A percentile compares a stretch with the other conserved stretches of the same genome.
phyloP scores from a whole-genome alignment of 2,888 invertebrate species.

The Deilephila elpenor region DNA sequence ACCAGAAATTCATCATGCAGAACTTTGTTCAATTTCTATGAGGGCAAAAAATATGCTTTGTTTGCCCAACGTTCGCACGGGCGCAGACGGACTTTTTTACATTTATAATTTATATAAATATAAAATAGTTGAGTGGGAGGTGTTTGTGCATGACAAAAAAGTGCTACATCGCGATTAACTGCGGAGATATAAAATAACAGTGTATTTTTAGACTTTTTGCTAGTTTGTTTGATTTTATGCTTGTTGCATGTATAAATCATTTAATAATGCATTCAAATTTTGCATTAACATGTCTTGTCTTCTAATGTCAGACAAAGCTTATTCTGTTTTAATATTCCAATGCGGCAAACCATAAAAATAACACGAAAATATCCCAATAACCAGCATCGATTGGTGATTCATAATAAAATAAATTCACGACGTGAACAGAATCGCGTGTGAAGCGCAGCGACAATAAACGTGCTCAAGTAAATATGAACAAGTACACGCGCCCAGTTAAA shows the following conservation, averaged over 20 bases:
- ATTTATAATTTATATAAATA: constrained; percentile 21
- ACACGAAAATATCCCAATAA: not conserved
- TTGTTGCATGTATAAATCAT: not conserved
- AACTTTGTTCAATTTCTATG: constrained; percentile 26
- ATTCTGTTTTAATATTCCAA: not conserved
- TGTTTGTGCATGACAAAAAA: constrained; percentile 18
- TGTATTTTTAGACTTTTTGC: constrained; percentile 2
- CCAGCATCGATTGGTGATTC: not conserved
- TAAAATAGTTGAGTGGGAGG: not conserved
- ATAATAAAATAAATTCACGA: not conserved
- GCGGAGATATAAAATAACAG: constrained; percentile 13
- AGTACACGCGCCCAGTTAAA: constrained; percentile 18
- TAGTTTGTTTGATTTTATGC: not conserved
- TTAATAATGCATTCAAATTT: not conserved
- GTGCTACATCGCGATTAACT: constrained; percentile 7
- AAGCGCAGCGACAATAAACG: constrained; percentile 8
- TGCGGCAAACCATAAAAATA: not conserved
- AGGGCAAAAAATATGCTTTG: constrained; percentile 27
- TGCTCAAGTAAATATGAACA: constrained; percentile 27
- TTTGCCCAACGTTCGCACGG: constrained; percentile 28
- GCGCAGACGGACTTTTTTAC: constrained; percentile 15
- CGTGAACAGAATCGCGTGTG: constrained; percentile 6
- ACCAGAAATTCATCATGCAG: constrained; percentile 21
- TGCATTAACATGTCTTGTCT: not conserved
- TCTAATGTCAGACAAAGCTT: not conserved